Conservation (phyloP, 2,113 vertebrate species). For the Drymodes brunneopygia region DNA sequence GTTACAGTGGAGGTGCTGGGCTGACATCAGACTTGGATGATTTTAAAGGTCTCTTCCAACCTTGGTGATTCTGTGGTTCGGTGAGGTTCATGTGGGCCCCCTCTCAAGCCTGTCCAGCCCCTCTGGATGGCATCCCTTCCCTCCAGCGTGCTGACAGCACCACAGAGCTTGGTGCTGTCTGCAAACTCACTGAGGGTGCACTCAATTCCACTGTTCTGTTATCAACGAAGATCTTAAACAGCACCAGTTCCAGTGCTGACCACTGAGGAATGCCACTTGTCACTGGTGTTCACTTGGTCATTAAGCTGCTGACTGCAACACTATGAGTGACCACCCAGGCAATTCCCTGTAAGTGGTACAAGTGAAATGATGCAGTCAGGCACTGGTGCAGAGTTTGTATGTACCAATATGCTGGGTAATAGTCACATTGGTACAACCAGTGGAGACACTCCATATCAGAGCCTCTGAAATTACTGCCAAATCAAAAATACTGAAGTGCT, state of each 20-base stretch:
- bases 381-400: not conserved
- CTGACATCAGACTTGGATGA: not conserved
- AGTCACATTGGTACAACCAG: not conserved
- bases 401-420: not conserved
- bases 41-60: not conserved
- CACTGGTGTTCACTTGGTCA: not conserved
- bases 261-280: not conserved
- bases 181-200: not conserved
- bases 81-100: not conserved
- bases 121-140: not conserved
- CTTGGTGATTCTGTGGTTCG: not conserved
- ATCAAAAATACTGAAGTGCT: not conserved
- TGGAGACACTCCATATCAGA: not conserved
- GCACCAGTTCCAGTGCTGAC: not conserved
- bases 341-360: not conserved
- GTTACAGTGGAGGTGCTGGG: not conserved
- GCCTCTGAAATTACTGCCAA: not conserved
- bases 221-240: not conserved
- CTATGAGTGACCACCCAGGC: not conserved
- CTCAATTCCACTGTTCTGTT: not conserved
- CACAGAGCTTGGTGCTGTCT: not conserved
- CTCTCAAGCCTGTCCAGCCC: not conserved
- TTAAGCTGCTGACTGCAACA: not conserved
- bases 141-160: not conserved
- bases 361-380: not conserved